Evolutionary conservation across 2,113 vertebrate species (phyloP).

Genomic region (Trinectes maculatus): DNA sequence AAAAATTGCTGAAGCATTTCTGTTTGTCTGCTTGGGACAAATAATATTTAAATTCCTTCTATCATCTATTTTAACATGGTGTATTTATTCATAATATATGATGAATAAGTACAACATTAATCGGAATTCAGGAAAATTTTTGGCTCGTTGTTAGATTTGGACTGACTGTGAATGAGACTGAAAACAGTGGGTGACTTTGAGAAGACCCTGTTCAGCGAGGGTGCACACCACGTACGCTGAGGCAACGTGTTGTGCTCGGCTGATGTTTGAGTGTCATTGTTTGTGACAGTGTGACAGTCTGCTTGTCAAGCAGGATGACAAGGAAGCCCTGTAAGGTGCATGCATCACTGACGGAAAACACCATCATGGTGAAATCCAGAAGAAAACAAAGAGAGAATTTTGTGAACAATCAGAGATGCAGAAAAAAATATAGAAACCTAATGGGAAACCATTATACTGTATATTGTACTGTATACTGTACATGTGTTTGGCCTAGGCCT

Average conservation of each 20-base stretch:
- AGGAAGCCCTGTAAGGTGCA: slow-evolving; percentile 61
- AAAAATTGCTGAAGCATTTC: too few species aligned
- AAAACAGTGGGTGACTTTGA: slow-evolving; percentile 59
- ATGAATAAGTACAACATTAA: background rate
- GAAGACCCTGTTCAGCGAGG: slow-evolving; percentile 40
- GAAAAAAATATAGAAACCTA: background rate
- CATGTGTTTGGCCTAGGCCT: too few species aligned
- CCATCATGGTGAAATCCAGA: slow-evolving; percentile 23
- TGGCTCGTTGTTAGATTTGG: background rate
- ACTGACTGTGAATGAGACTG: slow-evolving; percentile 24
- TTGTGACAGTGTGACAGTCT: slow-evolving; percentile 67
- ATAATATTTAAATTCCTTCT: background rate
- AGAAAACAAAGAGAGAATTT: background rate
- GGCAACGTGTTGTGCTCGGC: slow-evolving; percentile 39
- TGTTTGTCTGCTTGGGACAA: slow-evolving; percentile 29
- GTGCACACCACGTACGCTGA: slow-evolving; percentile 17
- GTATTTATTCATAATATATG: too few species aligned
- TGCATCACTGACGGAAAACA: slow-evolving; percentile 55
- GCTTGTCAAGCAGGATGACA: slow-evolving; percentile 68
- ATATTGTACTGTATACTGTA: too few species aligned
- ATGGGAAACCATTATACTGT: too few species aligned
- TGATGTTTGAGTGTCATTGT: slow-evolving; percentile 67
- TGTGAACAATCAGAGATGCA: background rate
- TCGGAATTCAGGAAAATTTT: too few species aligned
- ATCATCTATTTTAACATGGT: background rate